Base-by-base conservation (phyloP, 2,888 invertebrate genomes). In the Ophioninae sp. region DNA sequence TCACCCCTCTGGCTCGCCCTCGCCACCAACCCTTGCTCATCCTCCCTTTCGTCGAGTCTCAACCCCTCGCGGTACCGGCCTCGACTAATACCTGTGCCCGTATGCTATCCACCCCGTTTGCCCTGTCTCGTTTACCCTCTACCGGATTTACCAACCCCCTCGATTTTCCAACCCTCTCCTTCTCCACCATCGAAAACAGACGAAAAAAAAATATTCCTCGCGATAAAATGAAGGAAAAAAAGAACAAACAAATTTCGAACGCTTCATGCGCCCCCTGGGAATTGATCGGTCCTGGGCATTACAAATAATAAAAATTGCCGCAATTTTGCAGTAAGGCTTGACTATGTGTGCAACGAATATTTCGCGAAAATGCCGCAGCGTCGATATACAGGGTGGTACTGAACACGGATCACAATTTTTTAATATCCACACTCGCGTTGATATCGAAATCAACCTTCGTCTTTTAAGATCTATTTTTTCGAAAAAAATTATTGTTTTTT, bases 51-150 rank as follows among this genome's bases (percentile, higher is more conserved):
- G 44, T 56, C 83, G 77, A 82, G 81, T 82, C 86, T 86, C 88
- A 88, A 87, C 87, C 87, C 83, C 79, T 72, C 84, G 82, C 80
- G 59, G 84, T 64, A 79, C 76, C 69, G 75, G 82, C 84, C 85
- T 87, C 86, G 88, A 90, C 91, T 91, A 90, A 91, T 90, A 90
- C 90, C 88, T 88, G 87, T 88, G 90, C 90, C 51, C 51, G 90
- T 91, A 91, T 92, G 90, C 90, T 75, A 84, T 65, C 83, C 80
- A 81, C 61, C 75, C 81, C 83, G 78, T 79, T 80, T 83, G 77
- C 79, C 81, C 77, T 83, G 80, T 81, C 84, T 79, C 84, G 84
- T 84, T 84, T 81, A 81, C 84, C 81, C 84, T 84, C 81, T 79
- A 79, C 68, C 73, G 71, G 71, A 81, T 84, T 84, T 78, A 58